Percentiles rank a stretch among this genome's conserved stretches.
Evolutionary conservation across 1,140 invertebrate genomes (phyloP).

Genomic region (Drosophila lini): DNA sequence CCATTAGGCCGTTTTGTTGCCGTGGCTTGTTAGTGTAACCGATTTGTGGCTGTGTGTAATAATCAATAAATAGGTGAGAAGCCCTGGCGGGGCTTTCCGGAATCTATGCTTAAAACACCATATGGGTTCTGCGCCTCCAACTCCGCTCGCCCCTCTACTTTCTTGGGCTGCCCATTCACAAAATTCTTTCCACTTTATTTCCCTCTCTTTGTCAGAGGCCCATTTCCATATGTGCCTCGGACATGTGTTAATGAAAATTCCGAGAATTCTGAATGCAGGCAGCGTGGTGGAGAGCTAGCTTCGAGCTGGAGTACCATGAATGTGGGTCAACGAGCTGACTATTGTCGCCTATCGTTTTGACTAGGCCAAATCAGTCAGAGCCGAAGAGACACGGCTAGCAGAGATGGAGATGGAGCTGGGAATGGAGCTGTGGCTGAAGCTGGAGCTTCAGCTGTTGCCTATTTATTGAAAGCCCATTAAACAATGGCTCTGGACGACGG

Average conservation of each 20-base stretch:
- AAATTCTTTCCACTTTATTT: constrained; percentile 58
- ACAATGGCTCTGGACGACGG: constrained; percentile 56
- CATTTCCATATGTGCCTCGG: constrained; percentile 65
- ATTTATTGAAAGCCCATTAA: constrained; percentile 79
- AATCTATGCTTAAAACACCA: constrained; percentile 35
- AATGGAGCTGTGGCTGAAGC: neutral
- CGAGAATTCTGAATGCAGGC: constrained; percentile 61
- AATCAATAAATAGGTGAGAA: constrained; percentile 75
- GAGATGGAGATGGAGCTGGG: neutral
- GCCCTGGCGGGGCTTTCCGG: constrained; percentile 37
- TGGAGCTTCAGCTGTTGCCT: constrained; percentile 28
- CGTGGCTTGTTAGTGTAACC: constrained; percentile 75
- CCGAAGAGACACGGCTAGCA: constrained; percentile 9
- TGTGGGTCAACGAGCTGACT: constrained; percentile 77
- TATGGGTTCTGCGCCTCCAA: constrained; percentile 16
- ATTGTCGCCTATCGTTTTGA: constrained; percentile 75
- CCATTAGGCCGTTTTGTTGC: constrained; percentile 27
- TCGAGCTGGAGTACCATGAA: constrained; percentile 41
- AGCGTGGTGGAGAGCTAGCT: constrained; percentile 17
- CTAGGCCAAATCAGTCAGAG: constrained; percentile 75
- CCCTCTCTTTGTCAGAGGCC: constrained; percentile 37
- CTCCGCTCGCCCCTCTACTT: neutral
- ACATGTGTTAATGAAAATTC: constrained; percentile 83
- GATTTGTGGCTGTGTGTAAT: constrained; percentile 60
- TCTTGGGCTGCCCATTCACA: constrained; percentile 59